Base-by-base conservation (phyloP, 2,113 vertebrate species). In the Carassius gibelio region DNA sequence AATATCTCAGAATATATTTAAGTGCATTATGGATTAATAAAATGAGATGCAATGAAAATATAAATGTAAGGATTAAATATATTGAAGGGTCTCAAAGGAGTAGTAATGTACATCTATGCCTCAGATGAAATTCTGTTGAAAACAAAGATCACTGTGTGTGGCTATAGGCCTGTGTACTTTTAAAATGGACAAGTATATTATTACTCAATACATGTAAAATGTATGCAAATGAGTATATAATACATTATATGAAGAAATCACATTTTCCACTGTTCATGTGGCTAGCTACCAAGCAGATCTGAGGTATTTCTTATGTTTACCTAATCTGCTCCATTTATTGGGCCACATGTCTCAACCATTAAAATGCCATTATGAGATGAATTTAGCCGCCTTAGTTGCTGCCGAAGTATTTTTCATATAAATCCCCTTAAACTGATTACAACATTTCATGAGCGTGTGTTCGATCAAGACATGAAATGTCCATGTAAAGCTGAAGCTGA, bases 401-500 rank as follows among this genome's bases (percentile, higher is more conserved):
- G 57, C 38, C 42, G 36, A 79, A 64, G 59, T 81, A 38, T n/a
- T 68, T 66, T 42, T 3, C 26, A 55, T 30, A 48, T 45, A 23
- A 77, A 75, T 68, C 45, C 7, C 3, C n/a, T 57, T 38, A 59
- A n/a, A n/a, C 57, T 61, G 21, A 61, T 9, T 21, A 21, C 19
- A 61, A 81, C 59, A 26, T 50, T 48, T 75, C 42, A 7, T 76
- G 26, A 76, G 48, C 1, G 34, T 8, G 23, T 36, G 84, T 74
- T 66, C 23, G 75, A 75, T 78, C 61, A 71, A 62, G 69, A 36
- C 79, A 52, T 17, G 17, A 48, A 68, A 50, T 79, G 9, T 71
- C 62, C 5, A 38, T 9, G 66, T 85, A 85, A 90, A 78, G 87
- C 83, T 71, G 23, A 82, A 89, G 59, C 77, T 62, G 48, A 74